Conservation (phyloP, 2,797 vertebrate genomes). For the Danionella dracula region DNA sequence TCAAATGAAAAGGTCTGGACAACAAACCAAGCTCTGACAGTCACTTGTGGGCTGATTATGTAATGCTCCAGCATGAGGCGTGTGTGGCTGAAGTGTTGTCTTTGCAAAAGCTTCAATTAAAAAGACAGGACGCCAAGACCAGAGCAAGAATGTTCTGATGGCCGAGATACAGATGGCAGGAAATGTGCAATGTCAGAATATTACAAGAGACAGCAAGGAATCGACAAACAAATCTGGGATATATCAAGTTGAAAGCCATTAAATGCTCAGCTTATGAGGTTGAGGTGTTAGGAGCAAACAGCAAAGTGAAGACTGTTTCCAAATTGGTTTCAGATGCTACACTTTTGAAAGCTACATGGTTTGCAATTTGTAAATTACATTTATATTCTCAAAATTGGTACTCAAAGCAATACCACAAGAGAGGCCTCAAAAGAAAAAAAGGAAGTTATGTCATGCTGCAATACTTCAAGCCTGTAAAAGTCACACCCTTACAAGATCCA, state of each 20-base stretch:
- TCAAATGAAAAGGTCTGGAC: conserved; percentile 16
- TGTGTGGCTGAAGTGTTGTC: conserved; percentile 2
- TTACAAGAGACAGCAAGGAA: neutral
- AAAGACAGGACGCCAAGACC: neutral
- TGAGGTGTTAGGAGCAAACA: neutral
- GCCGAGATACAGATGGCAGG: neutral
- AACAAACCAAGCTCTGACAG: conserved; percentile 24
- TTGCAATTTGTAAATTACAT: neutral
- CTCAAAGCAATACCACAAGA: conserved; percentile 5
- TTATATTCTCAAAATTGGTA: neutral
- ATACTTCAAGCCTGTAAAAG: neutral
- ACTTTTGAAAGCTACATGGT: no score
- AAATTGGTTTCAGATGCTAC: neutral
- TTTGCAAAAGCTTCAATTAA: neutral
- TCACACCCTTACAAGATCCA: conserved; percentile 3
- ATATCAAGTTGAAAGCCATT: neutral
- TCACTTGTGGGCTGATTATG: conserved; percentile 22
- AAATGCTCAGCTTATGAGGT: neutral
- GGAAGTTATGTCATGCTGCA: conserved; percentile 28
- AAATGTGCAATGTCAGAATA: neutral
- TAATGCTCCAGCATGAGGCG: conserved; percentile 14
- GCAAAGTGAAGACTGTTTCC: neutral
- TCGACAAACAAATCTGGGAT: neutral
- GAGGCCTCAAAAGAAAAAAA: conserved; percentile 8
- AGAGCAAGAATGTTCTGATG: neutral